These are phyloP conservation scores for Desmodus rotundus DNA, from an alignment of 2,113 vertebrate species.

Conservation along the genomic window DNA sequence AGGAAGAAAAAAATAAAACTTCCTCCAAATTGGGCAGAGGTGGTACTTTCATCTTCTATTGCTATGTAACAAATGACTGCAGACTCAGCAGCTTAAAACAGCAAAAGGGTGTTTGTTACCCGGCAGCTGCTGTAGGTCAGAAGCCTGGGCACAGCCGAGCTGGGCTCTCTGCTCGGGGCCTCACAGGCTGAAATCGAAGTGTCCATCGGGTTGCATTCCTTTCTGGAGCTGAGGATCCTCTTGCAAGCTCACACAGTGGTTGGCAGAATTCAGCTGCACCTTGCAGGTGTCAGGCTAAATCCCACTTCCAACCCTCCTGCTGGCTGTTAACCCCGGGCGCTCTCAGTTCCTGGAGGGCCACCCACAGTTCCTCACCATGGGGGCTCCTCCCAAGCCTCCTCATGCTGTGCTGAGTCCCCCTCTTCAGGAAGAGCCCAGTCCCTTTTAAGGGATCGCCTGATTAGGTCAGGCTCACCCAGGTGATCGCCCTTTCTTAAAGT, in stretches of 20 bases:
- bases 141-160: neutral
- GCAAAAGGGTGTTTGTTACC: neutral
- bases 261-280: neutral
- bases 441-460: neutral
- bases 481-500: neutral
- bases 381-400: neutral
- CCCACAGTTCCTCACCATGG: neutral
- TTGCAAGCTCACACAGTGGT: neutral
- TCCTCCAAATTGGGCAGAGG: neutral
- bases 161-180: neutral
- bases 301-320: fast-evolving
- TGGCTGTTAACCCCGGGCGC: neutral
- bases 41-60: neutral
- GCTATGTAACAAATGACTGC: neutral
- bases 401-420: fast-evolving
- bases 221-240: neutral
- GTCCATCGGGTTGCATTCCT: neutral
- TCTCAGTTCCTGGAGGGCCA: neutral
- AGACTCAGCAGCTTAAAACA: neutral
- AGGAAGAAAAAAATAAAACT: neutral
- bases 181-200: neutral
- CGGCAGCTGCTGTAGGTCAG: neutral
- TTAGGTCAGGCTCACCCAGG: neutral
- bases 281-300: neutral
- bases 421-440: neutral